Evolutionary conservation across 2,888 invertebrate species (phyloP).

Genomic region (Orchestes rusci): DNA sequence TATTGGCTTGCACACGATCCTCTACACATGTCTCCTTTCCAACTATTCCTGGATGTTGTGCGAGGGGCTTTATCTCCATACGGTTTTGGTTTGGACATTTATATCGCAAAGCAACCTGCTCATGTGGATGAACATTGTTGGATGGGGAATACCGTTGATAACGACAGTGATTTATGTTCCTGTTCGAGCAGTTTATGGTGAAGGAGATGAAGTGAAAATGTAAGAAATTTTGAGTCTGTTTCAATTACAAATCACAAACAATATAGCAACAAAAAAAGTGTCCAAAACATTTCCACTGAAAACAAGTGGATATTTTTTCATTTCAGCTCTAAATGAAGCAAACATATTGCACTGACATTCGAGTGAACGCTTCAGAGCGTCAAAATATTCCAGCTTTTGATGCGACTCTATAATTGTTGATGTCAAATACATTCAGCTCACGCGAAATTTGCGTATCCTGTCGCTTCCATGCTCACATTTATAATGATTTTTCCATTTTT

Average conservation of each 20-base stretch:
- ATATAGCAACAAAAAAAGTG: no score
- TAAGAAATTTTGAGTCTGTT: slow-evolving; percentile 42
- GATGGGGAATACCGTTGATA: slow-evolving; percentile 74
- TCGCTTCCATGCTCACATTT: no score
- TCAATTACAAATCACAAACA: not conserved
- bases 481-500: slow-evolving; percentile 26
- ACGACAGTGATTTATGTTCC: slow-evolving; percentile 60
- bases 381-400: no score
- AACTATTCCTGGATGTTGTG: slow-evolving; percentile 97
- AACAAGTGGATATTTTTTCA: no score
- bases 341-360: no score
- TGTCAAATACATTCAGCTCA: no score
- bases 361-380: no score
- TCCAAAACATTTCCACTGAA: no score
- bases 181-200: slow-evolving; percentile 53
- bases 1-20: slow-evolving; percentile 69
- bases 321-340: no score
- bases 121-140: slow-evolving; percentile 72
- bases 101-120: slow-evolving; percentile 81
- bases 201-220: slow-evolving; percentile 48
- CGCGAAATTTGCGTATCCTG: no score
- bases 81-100: slow-evolving; percentile 85
- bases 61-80: slow-evolving; percentile 90
- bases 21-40: slow-evolving; percentile 83
- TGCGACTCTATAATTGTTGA: no score